These are phyloP conservation scores for Mongoloraphidia duomilia DNA, from an alignment of 2,888 invertebrate genomes.

Conservation along the genomic window DNA sequence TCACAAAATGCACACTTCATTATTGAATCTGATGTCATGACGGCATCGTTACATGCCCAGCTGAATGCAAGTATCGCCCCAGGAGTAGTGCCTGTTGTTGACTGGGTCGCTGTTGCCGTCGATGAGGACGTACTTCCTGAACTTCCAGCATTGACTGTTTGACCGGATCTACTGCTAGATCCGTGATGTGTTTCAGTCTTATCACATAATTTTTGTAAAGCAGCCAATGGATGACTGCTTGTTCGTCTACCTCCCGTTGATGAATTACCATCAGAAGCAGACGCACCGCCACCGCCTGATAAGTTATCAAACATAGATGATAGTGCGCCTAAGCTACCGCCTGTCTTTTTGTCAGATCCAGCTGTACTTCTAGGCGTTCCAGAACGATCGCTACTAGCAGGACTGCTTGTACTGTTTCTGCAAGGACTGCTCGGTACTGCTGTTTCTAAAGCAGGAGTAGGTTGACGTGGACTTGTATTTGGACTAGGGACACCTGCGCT, in stretches of 20 bases:
- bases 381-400: slow-evolving; percentile 62
- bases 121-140: slow-evolving; percentile 20
- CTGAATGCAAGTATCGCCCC: slow-evolving; percentile 81
- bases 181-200: slow-evolving; percentile 73
- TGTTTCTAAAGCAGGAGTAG: slow-evolving; percentile 24
- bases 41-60: slow-evolving; percentile 89
- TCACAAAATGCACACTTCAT: slow-evolving; percentile 94
- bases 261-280: slow-evolving; percentile 22
- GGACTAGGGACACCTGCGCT: slow-evolving; percentile 20
- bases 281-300: slow-evolving; percentile 38
- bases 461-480: slow-evolving; percentile 24
- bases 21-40: slow-evolving; percentile 71
- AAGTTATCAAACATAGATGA: slow-evolving; percentile 85
- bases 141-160: slow-evolving; percentile 26
- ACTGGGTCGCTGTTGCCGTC: slow-evolving; percentile 23
- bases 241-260: slow-evolving; percentile 48
- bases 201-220: slow-evolving; percentile 89
- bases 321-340: slow-evolving; percentile 63
- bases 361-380: slow-evolving; percentile 57
- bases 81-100: slow-evolving; percentile 43
- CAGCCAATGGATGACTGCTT: slow-evolving; percentile 82
- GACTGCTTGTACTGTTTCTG: slow-evolving; percentile 47
- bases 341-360: slow-evolving; percentile 39
- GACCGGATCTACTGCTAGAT: slow-evolving; percentile 26
- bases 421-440: slow-evolving; percentile 42